phyloP scores from a whole-genome alignment of 2,797 vertebrate species.

The Falco berigora region DNA sequence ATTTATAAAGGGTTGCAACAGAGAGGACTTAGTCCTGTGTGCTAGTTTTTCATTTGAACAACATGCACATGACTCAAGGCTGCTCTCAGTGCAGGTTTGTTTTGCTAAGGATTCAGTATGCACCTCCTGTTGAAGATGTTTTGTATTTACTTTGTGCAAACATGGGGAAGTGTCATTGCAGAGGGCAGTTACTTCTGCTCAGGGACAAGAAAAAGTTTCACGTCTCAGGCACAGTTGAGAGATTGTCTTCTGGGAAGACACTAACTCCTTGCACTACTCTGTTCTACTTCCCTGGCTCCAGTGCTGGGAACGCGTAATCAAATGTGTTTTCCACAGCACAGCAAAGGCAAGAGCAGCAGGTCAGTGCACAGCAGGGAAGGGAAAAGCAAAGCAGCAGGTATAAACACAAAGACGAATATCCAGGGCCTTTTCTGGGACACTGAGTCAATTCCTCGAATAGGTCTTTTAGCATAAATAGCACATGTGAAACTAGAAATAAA shows the following conservation, averaged over 20 bases:
- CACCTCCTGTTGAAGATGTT: not conserved
- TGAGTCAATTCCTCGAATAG: not conserved
- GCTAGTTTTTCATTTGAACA: not conserved
- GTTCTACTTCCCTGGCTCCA: not conserved
- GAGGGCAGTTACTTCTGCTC: not conserved
- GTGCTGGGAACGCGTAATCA: not conserved
- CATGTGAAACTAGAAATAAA: not conserved
- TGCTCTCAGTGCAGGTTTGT: not conserved
- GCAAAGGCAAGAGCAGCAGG: not conserved
- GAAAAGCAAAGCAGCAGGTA: not conserved
- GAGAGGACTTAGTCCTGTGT: not conserved
- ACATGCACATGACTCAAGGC: not conserved
- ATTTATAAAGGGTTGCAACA: not conserved
- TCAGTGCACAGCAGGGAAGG: conserved; percentile 11
- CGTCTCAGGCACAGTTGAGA: not conserved
- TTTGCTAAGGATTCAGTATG: not conserved
- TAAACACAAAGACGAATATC: not conserved
- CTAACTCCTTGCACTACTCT: not conserved
- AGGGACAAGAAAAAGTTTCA: not conserved
- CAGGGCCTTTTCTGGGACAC: conserved; percentile 31
- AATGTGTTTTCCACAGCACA: not conserved
- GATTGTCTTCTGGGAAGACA: not conserved
- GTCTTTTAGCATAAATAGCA: not conserved
- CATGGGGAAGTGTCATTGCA: not conserved
- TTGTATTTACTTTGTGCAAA: not conserved